phyloP scores from a whole-genome alignment of 2,888 invertebrate species.

The Synanthedon tipuliformis region DNA sequence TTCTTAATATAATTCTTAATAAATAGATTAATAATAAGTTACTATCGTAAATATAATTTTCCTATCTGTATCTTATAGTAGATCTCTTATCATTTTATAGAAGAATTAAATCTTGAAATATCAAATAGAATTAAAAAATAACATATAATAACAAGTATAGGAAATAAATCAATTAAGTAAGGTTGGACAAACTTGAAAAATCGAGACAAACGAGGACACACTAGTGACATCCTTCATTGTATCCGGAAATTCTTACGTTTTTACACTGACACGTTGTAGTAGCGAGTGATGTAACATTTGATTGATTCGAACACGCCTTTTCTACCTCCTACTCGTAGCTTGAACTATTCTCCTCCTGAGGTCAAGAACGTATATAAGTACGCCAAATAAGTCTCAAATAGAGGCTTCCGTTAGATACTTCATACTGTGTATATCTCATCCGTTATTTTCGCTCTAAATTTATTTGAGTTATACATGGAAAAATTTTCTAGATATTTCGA shows the following conservation, averaged over 20 bases:
- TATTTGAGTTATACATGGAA: no score
- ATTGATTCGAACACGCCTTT: conserved; percentile 28
- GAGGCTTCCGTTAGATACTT: conserved; percentile 8
- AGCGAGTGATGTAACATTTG: conserved; percentile 22
- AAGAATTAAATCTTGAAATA: no score
- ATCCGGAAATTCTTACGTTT: conserved; percentile 18
- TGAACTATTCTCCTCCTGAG: conserved; percentile 1
- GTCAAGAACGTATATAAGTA: conserved; percentile 23
- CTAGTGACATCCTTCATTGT: conserved; percentile 13
- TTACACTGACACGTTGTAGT: conserved; percentile 10
- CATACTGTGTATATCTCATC: neutral
- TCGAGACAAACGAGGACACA: conserved; percentile 9
- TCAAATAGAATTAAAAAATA: no score
- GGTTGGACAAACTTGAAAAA: conserved; percentile 17
- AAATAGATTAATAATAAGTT: no score
- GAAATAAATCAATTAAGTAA: neutral
- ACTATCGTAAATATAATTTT: no score
- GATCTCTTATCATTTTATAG: no score
- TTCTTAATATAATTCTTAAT: no score
- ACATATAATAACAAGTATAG: neutral
- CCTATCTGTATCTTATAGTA: no score
- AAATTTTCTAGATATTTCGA: no score
- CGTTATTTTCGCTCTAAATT: no score
- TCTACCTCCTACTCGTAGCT: conserved; percentile 22
- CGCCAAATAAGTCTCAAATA: no score